Evolutionary conservation across 2,888 invertebrate species (phyloP).

Genomic region (Phlogophora meticulosa): DNA sequence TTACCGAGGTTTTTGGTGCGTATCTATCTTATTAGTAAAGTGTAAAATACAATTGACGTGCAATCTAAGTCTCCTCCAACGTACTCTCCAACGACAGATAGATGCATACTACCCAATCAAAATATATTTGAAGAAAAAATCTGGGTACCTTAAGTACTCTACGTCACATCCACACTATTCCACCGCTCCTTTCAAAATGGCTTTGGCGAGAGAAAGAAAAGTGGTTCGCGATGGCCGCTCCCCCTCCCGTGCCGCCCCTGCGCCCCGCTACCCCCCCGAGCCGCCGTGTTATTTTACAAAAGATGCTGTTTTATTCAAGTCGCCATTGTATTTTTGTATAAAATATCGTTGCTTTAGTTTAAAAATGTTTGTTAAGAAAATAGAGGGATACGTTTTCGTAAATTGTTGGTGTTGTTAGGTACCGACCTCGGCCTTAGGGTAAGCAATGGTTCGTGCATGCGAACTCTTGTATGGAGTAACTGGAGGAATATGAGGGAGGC

Average conservation of each 20-base stretch:
- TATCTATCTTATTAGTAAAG: no score
- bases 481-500: no score
- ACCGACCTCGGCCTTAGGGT: no score
- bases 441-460: no score
- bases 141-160: not conserved
- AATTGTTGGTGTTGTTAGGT: slow-evolving; percentile 1
- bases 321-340: slow-evolving; percentile 81
- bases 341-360: slow-evolving; percentile 58
- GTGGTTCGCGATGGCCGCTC: slow-evolving; percentile 79
- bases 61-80: no score
- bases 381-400: slow-evolving; percentile 8
- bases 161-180: slow-evolving; percentile 69
- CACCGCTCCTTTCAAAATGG: slow-evolving; percentile 71
- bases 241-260: slow-evolving; percentile 50
- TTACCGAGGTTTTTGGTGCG: no score
- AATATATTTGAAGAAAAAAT: no score
- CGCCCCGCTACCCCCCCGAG: slow-evolving; percentile 53
- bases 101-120: no score
- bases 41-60: no score
- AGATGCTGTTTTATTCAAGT: slow-evolving; percentile 83
- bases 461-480: not conserved
- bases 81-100: no score
- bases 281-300: slow-evolving; percentile 79
- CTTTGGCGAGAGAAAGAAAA: slow-evolving; percentile 86
- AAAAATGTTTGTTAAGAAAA: slow-evolving; percentile 51